Evolutionary conservation across 2,113 vertebrate species (phyloP).

Genomic region (Crypturellus undulatus): DNA sequence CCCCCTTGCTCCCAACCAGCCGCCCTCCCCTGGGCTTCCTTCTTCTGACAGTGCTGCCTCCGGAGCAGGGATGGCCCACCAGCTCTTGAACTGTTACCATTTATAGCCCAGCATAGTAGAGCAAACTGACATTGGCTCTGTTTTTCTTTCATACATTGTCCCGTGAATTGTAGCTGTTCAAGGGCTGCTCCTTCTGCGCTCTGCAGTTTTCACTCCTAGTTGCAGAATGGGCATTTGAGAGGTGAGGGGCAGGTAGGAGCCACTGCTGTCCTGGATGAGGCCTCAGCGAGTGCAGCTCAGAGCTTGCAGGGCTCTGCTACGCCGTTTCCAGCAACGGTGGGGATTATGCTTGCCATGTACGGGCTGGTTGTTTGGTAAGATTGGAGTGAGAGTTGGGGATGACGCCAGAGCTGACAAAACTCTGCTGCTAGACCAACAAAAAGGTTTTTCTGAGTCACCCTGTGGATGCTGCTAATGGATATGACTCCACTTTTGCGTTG

Average conservation of each 20-base stretch:
- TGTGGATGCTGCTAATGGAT: slow-evolving; percentile 43
- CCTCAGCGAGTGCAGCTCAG: not conserved
- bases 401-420: slow-evolving; percentile 33
- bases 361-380: not conserved
- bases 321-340: rapidly evolving
- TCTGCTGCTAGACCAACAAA: slow-evolving; percentile 4
- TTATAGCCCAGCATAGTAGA: not conserved
- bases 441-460: slow-evolving; percentile 31
- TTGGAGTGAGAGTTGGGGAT: not conserved
- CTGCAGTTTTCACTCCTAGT: not conserved
- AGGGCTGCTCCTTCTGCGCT: not conserved
- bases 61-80: not conserved
- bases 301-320: not conserved
- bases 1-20: not conserved
- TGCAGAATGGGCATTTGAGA: not conserved
- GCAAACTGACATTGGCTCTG: not conserved
- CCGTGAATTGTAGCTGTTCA: not conserved
- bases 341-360: not conserved
- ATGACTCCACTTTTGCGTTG: slow-evolving; percentile 23
- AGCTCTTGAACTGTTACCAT: not conserved
- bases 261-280: not conserved
- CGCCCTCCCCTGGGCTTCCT: not conserved
- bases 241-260: not conserved
- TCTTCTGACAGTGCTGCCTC: not conserved
- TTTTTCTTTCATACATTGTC: not conserved